Percentiles rank a stretch among this genome's conserved stretches.
Evolutionary conservation across 2,797 vertebrate species (phyloP).

Genomic region (Pangasius macronema): DNA sequence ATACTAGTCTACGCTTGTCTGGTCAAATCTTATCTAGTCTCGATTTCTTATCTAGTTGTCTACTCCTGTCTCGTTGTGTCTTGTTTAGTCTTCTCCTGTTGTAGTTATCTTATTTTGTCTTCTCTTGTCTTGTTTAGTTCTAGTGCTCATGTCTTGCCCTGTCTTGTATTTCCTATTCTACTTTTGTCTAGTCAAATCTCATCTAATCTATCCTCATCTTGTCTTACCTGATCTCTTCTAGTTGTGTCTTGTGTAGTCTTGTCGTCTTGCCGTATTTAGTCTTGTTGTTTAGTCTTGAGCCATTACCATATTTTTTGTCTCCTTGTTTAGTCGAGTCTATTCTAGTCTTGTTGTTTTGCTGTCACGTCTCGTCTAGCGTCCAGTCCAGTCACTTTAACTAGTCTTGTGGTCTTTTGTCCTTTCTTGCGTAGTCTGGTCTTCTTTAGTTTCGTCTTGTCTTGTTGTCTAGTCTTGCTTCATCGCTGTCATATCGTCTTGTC

Average conservation of each 20-base stretch:
- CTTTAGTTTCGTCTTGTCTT: not conserved
- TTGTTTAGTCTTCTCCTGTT: not conserved
- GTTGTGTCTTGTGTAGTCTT: not conserved
- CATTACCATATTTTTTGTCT: not conserved
- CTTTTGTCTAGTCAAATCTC: not conserved
- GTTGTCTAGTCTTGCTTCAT: not conserved
- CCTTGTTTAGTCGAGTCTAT: not conserved
- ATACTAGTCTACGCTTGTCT: not conserved
- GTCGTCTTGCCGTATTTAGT: not conserved
- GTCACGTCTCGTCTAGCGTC: not conserved
- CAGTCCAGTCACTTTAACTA: not conserved
- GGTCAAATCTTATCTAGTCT: not conserved
- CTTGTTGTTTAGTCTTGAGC: not conserved
- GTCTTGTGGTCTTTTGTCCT: not conserved
- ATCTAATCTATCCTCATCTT: not conserved
- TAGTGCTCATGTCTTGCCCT: not conserved
- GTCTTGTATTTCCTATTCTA: not conserved
- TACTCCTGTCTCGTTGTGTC: not conserved
- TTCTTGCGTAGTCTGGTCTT: not conserved
- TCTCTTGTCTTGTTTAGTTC: not conserved
- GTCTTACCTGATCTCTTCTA: not conserved
- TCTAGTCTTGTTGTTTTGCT: not conserved
- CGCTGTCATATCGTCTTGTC: too few species aligned
- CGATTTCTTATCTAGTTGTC: not conserved
- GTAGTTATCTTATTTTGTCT: not conserved